Conservation (phyloP, 2,113 vertebrate genomes). For the Platysternon megacephalum region DNA sequence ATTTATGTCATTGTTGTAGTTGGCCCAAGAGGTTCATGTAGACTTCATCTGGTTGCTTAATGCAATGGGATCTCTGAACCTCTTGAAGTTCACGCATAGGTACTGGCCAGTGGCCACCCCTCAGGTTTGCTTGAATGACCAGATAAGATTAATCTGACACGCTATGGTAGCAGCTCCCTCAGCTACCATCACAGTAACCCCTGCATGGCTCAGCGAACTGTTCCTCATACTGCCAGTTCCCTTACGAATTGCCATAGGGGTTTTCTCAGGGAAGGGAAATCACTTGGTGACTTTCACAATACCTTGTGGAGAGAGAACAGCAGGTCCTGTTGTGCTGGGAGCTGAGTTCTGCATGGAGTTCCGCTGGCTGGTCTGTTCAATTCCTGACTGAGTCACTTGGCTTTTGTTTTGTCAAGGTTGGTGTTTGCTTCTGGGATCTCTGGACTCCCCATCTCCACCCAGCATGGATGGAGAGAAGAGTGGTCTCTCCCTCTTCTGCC, state of each 20-base stretch:
- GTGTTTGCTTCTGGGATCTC: neutral
- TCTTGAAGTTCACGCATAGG: neutral
- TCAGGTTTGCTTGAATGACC: neutral
- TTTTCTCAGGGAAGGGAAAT: too few relatives aligned
- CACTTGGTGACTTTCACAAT: too few relatives aligned
- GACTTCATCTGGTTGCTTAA: neutral
- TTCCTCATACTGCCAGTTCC: neutral
- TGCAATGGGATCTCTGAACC: neutral
- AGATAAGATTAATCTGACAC: neutral
- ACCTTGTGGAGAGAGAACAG: neutral
- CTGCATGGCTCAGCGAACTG: neutral
- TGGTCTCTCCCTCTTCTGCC: neutral
- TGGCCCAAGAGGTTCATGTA: neutral
- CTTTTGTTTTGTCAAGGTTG: neutral
- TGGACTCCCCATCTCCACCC: neutral
- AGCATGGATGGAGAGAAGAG: neutral
- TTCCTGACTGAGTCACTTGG: neutral
- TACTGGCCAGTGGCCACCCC: neutral
- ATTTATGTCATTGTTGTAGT: neutral
- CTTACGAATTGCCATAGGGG: too few relatives aligned
- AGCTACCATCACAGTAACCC: neutral
- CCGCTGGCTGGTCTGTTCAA: neutral
- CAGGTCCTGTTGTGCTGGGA: rapidly evolving
- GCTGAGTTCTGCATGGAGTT: neutral
- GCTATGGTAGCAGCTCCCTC: neutral